A percentile compares a stretch with the other conserved stretches of the same genome.
phyloP scores from a whole-genome alignment of 1,140 invertebrate genomes.

The Cydia strobilella region DNA sequence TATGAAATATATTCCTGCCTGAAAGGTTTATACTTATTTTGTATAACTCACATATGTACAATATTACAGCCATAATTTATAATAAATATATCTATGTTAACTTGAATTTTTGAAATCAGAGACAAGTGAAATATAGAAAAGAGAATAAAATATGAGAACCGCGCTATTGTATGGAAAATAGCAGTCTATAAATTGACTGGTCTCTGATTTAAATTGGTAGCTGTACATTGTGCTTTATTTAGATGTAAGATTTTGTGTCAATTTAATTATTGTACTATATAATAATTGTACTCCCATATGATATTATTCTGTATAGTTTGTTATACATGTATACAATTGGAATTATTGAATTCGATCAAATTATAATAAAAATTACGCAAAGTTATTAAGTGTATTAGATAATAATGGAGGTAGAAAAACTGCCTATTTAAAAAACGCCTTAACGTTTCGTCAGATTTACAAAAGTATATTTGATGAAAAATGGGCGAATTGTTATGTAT shows the following conservation, averaged over 20 bases:
- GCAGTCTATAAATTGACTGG: not conserved
- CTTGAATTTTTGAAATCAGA: not conserved
- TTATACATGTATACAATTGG: not conserved
- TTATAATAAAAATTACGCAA: not conserved
- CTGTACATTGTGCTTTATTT: conserved; percentile 13
- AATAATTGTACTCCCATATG: not conserved
- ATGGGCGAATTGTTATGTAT: too few species aligned
- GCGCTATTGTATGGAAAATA: not conserved
- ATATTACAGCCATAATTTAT: conserved; percentile 9
- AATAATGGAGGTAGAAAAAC: too few species aligned
- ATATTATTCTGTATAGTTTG: conserved; percentile 6
- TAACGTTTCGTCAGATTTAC: too few species aligned
- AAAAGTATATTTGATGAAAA: too few species aligned
- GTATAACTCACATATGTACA: not conserved
- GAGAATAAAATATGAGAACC: too few species aligned
- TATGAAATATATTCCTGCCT: not conserved
- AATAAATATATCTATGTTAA: not conserved
- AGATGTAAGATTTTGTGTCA: conserved; percentile 10
- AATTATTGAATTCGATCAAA: conserved; percentile 7
- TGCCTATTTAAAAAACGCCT: too few species aligned
- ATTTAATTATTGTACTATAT: not conserved
- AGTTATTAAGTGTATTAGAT: too few species aligned
- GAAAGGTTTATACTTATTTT: not conserved
- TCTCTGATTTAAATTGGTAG: not conserved
- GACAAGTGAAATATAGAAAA: not conserved